Evolutionary conservation across 2,113 vertebrate genomes (phyloP).

Genomic region (Clarias gariepinus): DNA sequence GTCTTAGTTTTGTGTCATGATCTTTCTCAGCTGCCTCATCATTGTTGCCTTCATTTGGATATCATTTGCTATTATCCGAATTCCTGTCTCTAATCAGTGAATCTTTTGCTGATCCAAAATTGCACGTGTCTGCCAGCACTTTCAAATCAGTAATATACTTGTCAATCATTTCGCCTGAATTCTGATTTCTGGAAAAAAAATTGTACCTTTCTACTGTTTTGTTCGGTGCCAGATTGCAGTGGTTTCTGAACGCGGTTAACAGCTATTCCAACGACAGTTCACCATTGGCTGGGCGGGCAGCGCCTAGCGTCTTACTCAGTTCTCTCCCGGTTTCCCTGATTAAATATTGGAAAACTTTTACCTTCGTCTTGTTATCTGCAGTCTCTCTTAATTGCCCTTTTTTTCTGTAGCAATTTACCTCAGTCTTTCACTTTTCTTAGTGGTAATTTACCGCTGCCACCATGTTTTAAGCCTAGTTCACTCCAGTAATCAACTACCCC

Average conservation of each 20-base stretch:
- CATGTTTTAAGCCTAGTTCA: no score
- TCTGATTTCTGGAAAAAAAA: conserved; percentile 47
- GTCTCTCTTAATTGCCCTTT: no score
- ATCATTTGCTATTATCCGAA: conserved; percentile 39
- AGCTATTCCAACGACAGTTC: not conserved
- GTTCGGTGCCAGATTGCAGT: conserved; percentile 25
- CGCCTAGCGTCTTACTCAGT: conserved; percentile 9
- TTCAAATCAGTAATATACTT: conserved; percentile 40
- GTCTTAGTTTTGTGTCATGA: no score
- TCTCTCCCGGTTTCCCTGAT: conserved; percentile 19
- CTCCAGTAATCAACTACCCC: no score
- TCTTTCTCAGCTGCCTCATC: no score
- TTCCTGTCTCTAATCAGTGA: conserved; percentile 29
- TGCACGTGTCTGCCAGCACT: conserved; percentile 34
- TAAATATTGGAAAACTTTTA: conserved; percentile 34
- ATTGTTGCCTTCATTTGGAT: conserved; percentile 21
- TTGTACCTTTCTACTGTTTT: conserved; percentile 41
- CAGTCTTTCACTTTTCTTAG: no score
- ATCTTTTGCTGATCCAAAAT: conserved; percentile 30
- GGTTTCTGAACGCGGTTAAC: not conserved
- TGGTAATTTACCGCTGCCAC: no score
- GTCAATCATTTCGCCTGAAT: conserved; percentile 8
- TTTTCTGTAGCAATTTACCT: no score
- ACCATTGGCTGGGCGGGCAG: not conserved
- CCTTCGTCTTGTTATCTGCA: not conserved